Conservation (phyloP, 2,888 invertebrate genomes). For the Chaetoderma sp. region DNA sequence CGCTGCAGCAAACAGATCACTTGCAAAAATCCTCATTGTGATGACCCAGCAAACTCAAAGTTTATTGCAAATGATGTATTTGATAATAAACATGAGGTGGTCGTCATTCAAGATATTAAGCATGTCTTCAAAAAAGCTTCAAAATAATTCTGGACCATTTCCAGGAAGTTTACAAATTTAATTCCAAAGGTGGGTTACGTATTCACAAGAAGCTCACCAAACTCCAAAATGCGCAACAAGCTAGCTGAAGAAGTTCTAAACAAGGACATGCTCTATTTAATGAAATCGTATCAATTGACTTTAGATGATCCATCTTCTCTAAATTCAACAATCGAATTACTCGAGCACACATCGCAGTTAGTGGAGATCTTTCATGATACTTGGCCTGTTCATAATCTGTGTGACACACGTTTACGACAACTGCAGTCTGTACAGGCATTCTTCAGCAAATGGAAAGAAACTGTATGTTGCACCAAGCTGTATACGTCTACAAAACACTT, state of each 20-base stretch:
- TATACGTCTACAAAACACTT: too few species aligned
- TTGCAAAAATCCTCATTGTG: background rate
- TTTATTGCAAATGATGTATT: slow-evolving; percentile 3
- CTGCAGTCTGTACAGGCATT: background rate
- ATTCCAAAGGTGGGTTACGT: background rate
- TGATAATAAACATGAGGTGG: background rate
- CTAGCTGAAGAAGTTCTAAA: slow-evolving; percentile 5
- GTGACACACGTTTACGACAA: background rate
- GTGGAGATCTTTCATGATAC: background rate
- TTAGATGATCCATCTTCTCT: too few species aligned
- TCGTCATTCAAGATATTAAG: slow-evolving; percentile 13
- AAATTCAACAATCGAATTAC: background rate
- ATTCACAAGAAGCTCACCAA: background rate
- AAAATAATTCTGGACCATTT: slow-evolving; percentile 13
- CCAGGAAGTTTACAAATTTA: slow-evolving; percentile 5
- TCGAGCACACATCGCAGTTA: background rate
- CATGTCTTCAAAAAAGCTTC: slow-evolving; percentile 7
- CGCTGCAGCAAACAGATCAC: slow-evolving; percentile 8
- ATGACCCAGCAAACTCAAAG: background rate
- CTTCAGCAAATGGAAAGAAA: background rate
- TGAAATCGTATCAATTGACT: background rate
- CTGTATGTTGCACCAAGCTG: too few species aligned
- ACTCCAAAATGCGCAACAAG: slow-evolving; percentile 16
- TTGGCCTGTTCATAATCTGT: background rate
- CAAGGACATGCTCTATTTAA: background rate